A percentile compares a stretch with the other conserved stretches of the same genome.
Evolutionary conservation across 2,113 vertebrate genomes (phyloP).

Genomic region (Progne subis): DNA sequence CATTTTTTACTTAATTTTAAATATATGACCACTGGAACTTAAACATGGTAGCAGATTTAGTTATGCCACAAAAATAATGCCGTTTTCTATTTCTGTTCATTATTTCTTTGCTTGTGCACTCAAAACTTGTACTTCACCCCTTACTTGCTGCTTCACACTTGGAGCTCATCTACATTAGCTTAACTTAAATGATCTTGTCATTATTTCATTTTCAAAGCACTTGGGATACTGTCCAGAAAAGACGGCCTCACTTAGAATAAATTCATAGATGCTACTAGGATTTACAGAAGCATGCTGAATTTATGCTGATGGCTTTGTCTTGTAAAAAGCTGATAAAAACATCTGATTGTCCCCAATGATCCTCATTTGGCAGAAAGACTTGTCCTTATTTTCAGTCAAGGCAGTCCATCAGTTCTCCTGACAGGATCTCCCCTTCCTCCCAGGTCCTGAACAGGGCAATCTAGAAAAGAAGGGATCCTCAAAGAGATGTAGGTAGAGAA

Average conservation of each 20-base stretch:
- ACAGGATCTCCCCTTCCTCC: not conserved
- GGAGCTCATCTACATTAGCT: not conserved
- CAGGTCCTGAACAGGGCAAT: not conserved
- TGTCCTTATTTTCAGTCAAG: not conserved
- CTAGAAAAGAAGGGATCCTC: not conserved
- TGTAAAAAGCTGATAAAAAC: not conserved
- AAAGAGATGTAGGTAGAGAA: not conserved
- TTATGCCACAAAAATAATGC: not conserved
- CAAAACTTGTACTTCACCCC: not conserved
- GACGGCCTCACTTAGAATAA: not conserved
- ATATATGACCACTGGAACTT: not conserved
- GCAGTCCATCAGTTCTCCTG: not conserved
- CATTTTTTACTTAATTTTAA: conserved; percentile 1
- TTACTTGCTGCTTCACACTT: not conserved
- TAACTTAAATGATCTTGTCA: not conserved
- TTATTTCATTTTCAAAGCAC: not conserved
- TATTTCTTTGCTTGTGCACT: not conserved
- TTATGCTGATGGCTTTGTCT: not conserved
- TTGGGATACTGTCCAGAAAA: not conserved
- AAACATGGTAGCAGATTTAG: not conserved
- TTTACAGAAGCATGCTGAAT: not conserved
- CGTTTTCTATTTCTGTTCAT: not conserved
- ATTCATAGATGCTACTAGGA: not conserved
- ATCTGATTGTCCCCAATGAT: not conserved
- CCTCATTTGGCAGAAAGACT: not conserved